Conservation (phyloP, 1,140 invertebrate species). For the Cheumatopsyche charites region DNA sequence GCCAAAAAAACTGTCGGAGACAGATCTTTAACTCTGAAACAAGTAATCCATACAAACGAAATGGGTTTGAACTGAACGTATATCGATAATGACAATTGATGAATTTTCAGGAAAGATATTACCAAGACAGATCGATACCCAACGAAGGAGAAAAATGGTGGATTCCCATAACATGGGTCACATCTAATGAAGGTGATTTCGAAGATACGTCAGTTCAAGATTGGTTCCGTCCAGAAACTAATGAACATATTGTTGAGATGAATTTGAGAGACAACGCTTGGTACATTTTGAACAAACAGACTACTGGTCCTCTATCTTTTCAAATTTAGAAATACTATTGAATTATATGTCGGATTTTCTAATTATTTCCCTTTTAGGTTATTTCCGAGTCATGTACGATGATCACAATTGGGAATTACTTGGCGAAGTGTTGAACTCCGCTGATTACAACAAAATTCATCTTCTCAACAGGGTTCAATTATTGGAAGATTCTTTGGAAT, state of each 20-base stretch:
- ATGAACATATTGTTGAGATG: background rate
- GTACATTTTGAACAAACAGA: background rate
- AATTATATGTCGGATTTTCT: background rate
- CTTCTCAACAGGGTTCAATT: constrained; percentile 77
- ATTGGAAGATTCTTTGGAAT: constrained; percentile 75
- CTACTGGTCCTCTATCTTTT: background rate
- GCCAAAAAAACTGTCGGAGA: constrained; percentile 60
- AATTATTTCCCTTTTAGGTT: constrained; percentile 55
- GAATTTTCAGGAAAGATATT: background rate
- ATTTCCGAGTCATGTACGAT: constrained; percentile 69
- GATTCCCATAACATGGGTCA: constrained; percentile 57
- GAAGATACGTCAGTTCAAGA: constrained; percentile 53
- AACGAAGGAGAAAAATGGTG: constrained; percentile 53
- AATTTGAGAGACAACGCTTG: background rate
- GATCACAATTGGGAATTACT: constrained; percentile 60
- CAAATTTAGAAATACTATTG: background rate
- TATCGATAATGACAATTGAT: too few relatives aligned
- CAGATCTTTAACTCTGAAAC: constrained; percentile 48
- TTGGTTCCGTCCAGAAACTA: constrained; percentile 51
- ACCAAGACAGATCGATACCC: constrained; percentile 2
- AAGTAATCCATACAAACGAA: background rate
- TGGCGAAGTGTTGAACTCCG: constrained; percentile 52
- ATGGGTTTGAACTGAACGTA: background rate
- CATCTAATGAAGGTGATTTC: constrained; percentile 53
- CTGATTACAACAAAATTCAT: constrained; percentile 62